Evolutionary conservation across 2,113 vertebrate genomes (phyloP).

Genomic region (Theristicus caerulescens): DNA sequence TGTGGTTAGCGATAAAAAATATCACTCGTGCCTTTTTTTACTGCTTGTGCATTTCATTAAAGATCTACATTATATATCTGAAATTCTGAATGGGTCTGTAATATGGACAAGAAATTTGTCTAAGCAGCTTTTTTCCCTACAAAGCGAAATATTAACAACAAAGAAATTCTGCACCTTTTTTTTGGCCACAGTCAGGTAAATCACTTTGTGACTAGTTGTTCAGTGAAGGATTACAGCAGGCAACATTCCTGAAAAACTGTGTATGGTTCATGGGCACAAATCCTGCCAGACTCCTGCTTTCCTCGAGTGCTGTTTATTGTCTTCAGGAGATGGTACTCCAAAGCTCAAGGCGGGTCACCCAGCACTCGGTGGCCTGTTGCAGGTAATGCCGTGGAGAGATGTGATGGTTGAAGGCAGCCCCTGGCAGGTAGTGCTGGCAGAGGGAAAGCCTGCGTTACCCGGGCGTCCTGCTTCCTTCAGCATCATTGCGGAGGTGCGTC

Average conservation of each 20-base stretch:
- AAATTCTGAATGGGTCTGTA: background rate
- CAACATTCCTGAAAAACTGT: background rate
- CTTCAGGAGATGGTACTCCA: background rate
- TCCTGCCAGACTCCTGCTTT: background rate
- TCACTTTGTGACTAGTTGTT: background rate
- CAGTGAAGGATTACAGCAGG: background rate
- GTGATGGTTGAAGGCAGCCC: background rate
- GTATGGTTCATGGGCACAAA: background rate
- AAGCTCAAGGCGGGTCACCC: fast-evolving
- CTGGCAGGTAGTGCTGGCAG: background rate
- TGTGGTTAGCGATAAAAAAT: background rate
- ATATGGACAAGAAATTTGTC: background rate
- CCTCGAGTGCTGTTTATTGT: fast-evolving
- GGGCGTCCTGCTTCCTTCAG: background rate
- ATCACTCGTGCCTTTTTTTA: background rate
- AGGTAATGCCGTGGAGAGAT: too few species aligned
- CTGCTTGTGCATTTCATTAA: background rate
- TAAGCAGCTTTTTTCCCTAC: background rate
- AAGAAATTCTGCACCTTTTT: background rate
- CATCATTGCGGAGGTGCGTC: fast-evolving
- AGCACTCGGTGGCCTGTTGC: fast-evolving
- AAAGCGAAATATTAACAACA: background rate
- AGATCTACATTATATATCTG: background rate
- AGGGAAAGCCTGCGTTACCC: background rate
- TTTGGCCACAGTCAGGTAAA: background rate